Evolutionary conservation across 2,888 invertebrate genomes (phyloP), one percentile per base, ranked within the genome.

Genomic region (Ornithoptera alexandrae): DNA sequence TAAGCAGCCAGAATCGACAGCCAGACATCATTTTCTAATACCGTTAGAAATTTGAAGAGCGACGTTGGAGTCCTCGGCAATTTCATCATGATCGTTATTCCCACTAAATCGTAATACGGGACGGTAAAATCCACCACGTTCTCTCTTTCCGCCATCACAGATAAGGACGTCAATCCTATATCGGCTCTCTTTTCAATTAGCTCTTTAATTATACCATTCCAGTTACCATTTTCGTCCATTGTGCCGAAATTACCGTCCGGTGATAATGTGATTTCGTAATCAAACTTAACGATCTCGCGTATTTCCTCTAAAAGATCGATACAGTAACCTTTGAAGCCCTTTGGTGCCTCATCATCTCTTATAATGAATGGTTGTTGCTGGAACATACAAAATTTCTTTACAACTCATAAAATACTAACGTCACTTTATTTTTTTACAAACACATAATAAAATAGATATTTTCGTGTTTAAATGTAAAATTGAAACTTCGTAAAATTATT

Each of bases 121-220:
- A 99, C 98, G 0, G 99, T 99, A 84, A 99, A 99, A 88, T 99
- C 99, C 1, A 99, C 97, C 0, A 98, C 98, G 81, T 97, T 97
- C 88, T 98, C 98, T 56, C 99, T 93, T 78, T 99, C 99, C 0
- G 99, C 98, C 98, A 98, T 99, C 0, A 99, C 98, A 0, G 98
- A 98, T 83, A 99, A 94, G 0, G 98, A 97, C 1, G 98, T 97
- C 12, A 99, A 87, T 0, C 97, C 98, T 75, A 99, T 98, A 83
- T 99, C 99, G 0, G 98, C 99, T 77, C 95, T 94, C 93, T 97
- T 96, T 78, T 97, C 96, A 68, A 96, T 94, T 30, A 97, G 88
- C 80, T 96, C 97, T 80, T 94, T 95, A 30, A 98, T 95, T 87
- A 97, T 95, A 1, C 97, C 97, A 83, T 96, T 96, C 97, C 97